Evolutionary conservation across 2,113 vertebrate genomes (phyloP).

Genomic region (Esox niger): DNA sequence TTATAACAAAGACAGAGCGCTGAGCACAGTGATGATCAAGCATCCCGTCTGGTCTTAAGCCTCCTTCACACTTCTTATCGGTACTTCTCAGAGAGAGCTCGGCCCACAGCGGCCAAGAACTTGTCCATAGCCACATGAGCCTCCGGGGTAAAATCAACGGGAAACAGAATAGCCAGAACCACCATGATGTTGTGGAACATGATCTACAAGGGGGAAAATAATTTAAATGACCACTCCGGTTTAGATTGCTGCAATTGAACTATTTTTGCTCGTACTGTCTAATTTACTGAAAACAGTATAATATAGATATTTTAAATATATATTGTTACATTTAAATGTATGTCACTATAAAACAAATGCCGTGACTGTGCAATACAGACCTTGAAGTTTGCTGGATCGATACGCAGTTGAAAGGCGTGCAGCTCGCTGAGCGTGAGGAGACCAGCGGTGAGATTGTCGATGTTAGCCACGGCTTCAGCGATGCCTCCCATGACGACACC

Average conservation of each 20-base stretch:
- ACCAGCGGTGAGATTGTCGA: constrained; percentile 72
- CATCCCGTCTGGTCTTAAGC: too few relatives aligned
- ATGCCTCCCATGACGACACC: constrained; percentile 66
- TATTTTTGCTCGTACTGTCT: too few relatives aligned
- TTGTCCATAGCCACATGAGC: constrained; percentile 71
- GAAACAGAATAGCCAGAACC: constrained; percentile 57
- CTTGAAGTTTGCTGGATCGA: constrained; percentile 87
- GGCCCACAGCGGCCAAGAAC: constrained; percentile 60
- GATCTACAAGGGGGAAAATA: constrained; percentile 48
- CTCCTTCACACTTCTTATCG: constrained; percentile 47
- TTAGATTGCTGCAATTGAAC: neutral
- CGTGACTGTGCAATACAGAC: constrained; percentile 54
- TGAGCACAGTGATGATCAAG: too few relatives aligned
- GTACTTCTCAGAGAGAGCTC: constrained; percentile 71
- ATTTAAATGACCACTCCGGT: too few relatives aligned
- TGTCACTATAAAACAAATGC: neutral
- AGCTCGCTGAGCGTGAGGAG: constrained; percentile 79
- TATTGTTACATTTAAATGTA: neutral
- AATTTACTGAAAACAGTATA: too few relatives aligned
- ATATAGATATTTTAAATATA: neutral
- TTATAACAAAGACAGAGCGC: too few relatives aligned
- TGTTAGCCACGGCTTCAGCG: constrained; percentile 54
- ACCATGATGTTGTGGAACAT: constrained; percentile 66
- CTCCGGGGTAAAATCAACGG: constrained; percentile 64
- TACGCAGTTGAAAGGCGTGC: constrained; percentile 81